A percentile compares a stretch with the other conserved stretches of the same genome.
These are phyloP conservation scores for Larimichthys crocea DNA, from an alignment of 2,113 vertebrate species.

Conservation along the genomic window DNA sequence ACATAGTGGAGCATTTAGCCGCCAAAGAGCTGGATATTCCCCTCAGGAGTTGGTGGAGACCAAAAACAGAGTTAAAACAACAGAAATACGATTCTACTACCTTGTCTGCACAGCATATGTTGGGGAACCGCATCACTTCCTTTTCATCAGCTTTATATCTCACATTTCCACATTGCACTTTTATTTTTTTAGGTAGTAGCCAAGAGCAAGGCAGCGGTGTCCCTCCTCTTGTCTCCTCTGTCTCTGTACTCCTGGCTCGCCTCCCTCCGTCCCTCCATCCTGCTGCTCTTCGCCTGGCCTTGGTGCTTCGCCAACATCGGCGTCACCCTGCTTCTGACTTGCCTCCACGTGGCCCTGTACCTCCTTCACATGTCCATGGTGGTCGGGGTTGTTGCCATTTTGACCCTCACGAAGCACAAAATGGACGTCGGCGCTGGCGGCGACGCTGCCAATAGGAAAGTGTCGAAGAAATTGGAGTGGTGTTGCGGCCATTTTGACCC, in stretches of 20 bases:
- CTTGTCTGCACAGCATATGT: not conserved
- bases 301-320: conserved; percentile 50
- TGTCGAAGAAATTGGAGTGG: not conserved
- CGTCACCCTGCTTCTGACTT: conserved; percentile 50
- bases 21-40: no score
- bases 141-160: not conserved
- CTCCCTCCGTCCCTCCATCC: conserved; percentile 58
- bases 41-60: no score
- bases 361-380: conserved; percentile 70
- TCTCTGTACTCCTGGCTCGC: conserved; percentile 71
- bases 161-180: not conserved
- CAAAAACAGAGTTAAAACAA: no score
- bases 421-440: conserved; percentile 9
- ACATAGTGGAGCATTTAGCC: no score
- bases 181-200: conserved; percentile 48
- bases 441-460: not conserved
- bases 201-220: conserved; percentile 36
- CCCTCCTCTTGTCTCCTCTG: conserved; percentile 73
- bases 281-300: conserved; percentile 68
- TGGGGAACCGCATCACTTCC: not conserved
- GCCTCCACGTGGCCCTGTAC: conserved; percentile 61
- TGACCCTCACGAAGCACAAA: conserved; percentile 34
- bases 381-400: conserved; percentile 53
- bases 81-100: no score
- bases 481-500: conserved; percentile 44